Evolutionary conservation across 2,797 vertebrate species (phyloP).

Genomic region (Aselliscus stoliczkanus): DNA sequence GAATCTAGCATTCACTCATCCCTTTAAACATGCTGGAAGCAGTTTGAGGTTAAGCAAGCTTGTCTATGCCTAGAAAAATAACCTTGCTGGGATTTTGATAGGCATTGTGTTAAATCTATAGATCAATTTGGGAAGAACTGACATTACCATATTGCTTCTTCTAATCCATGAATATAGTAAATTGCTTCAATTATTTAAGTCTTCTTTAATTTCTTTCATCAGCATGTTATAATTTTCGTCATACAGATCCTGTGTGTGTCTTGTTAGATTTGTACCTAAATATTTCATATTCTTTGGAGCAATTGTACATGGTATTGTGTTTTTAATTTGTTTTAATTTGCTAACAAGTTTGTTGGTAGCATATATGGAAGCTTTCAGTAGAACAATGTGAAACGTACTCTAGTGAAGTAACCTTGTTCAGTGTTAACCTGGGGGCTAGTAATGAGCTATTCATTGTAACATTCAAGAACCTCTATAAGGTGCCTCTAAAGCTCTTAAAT

Average conservation of each 20-base stretch:
- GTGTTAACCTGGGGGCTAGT: neutral
- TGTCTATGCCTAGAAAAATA: neutral
- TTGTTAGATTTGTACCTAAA: neutral
- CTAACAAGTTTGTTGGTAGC: neutral
- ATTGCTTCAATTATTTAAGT: neutral
- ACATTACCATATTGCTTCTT: neutral
- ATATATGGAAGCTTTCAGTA: neutral
- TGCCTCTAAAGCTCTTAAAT: neutral
- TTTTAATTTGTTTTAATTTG: neutral
- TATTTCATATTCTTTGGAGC: neutral
- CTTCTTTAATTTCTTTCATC: constrained; percentile 11
- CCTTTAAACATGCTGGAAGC: neutral
- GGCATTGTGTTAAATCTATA: neutral
- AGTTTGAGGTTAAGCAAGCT: neutral
- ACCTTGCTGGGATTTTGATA: neutral
- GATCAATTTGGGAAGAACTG: neutral
- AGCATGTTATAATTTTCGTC: constrained; percentile 16
- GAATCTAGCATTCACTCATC: neutral
- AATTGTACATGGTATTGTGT: neutral
- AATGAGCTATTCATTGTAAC: neutral
- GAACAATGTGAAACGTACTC: neutral
- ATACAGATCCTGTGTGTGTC: neutral
- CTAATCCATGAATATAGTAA: neutral
- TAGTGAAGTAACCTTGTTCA: neutral
- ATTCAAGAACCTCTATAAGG: neutral